A percentile compares a stretch with the other conserved stretches of the same genome.
These are phyloP conservation scores for Apamea anceps DNA, from an alignment of 2,888 invertebrate species.

Conservation along the genomic window DNA sequence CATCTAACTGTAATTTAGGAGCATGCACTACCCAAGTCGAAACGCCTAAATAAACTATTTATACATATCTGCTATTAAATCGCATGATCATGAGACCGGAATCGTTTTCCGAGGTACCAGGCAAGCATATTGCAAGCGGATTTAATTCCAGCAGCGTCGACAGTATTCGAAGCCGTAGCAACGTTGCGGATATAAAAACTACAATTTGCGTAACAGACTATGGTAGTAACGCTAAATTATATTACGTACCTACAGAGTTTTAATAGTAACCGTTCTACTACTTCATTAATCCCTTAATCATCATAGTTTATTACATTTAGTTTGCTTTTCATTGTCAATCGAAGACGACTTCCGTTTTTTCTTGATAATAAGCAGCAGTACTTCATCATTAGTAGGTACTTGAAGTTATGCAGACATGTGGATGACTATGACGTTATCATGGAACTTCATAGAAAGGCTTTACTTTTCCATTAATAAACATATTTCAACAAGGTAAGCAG, in stretches of 20 bases:
- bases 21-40: neutral
- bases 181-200: conserved; percentile 48
- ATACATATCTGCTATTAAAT: neutral
- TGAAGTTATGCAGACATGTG: neutral
- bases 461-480: conserved; percentile 35
- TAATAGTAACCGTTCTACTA: conserved; percentile 9
- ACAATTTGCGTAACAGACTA: conserved; percentile 53
- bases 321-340: conserved; percentile 11
- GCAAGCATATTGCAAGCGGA: conserved; percentile 60
- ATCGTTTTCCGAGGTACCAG: conserved; percentile 41
- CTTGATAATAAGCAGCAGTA: conserved; percentile 3
- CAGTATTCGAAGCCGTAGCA: conserved; percentile 50
- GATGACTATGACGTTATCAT: neutral
- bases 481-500: conserved; percentile 32
- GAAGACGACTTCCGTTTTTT: neutral
- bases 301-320: neutral
- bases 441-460: conserved; percentile 8
- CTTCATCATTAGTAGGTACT: neutral
- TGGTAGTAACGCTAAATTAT: conserved; percentile 38
- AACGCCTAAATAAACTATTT: neutral
- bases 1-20: neutral
- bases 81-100: conserved; percentile 12
- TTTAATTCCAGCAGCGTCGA: conserved; percentile 51
- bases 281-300: conserved; percentile 21
- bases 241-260: conserved; percentile 21